Evolutionary conservation across 1,140 invertebrate species (phyloP), one percentile per base, ranked within the genome.

Genomic region (Ceratoteleas bidentatus): DNA sequence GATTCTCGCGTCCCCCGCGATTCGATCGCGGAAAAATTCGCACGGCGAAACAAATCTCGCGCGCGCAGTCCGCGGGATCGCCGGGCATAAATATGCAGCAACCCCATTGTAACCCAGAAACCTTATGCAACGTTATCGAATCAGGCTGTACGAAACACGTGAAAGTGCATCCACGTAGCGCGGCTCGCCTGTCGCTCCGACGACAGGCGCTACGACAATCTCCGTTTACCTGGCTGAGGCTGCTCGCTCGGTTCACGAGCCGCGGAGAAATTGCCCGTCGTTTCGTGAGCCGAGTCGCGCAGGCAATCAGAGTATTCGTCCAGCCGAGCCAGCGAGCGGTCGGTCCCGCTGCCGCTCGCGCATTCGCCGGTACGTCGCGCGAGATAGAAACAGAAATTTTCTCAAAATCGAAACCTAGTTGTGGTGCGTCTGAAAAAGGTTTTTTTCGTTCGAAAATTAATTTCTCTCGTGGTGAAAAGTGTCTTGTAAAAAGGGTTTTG

Each of bases 111-210:
- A 57, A 70, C 65, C 60, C 56, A 57, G 57, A 69, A 69, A 64
- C 36, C 70, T 81, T 75, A 75, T 70, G 65, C 70, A 75, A 75
- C 60, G 66, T 81, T 65, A 75, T 81, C 78, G 65, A 74, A 75
- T 70, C 65, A 40, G 49, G 43, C 9, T 61, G 40, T 60, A 75
- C 9, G 11, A 45, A 66, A 79, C 70, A 87, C 85, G 88, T 89
- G 88, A 89, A 89, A 90, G 88, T 89, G 88, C 87, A 89, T 88
- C 80, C 72, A 86, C 79, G 64, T 83, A 81, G 76, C 60, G 49
- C 58, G 43, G 52, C 61, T 60, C 45, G 57, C 73, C 73, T 68
- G 77, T 83, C 81, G 76, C 78, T 77, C 62, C 61, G 40, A 49
- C 58, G 65, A 61, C 76, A 62, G 61, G 56, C 69, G 64, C 74